These are phyloP conservation scores for Acleris cristana DNA, from an alignment of 2,888 invertebrate species.

Conservation along the genomic window DNA sequence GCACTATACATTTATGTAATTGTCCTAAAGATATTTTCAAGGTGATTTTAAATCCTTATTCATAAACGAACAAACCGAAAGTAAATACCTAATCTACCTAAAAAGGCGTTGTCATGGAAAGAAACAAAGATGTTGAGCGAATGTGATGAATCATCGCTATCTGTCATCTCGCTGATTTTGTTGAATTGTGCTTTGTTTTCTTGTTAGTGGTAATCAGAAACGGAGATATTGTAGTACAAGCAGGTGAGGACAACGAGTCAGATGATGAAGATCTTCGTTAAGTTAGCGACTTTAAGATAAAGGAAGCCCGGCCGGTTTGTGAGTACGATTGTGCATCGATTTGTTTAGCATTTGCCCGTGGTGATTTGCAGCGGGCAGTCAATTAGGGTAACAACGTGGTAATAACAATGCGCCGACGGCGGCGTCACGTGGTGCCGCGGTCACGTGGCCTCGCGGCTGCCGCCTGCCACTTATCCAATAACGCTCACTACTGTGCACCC, in stretches of 20 bases:
- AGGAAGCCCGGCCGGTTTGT: not conserved
- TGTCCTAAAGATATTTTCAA: too few species aligned
- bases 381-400: not conserved
- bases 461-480: slow-evolving; percentile 11
- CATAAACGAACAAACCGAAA: too few species aligned
- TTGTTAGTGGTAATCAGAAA: slow-evolving; percentile 1
- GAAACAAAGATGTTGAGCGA: too few species aligned
- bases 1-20: too few species aligned
- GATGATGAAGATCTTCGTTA: not conserved
- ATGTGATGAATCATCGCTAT: too few species aligned
- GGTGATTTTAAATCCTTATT: too few species aligned
- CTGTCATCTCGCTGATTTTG: not conserved
- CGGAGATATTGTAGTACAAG: not conserved
- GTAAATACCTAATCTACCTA: too few species aligned
- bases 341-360: slow-evolving; percentile 18
- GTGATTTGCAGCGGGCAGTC: slow-evolving; percentile 11
- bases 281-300: not conserved
- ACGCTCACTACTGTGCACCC: not conserved
- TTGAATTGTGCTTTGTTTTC: slow-evolving; percentile 7
- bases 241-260: not conserved
- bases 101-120: too few species aligned
- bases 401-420: slow-evolving; percentile 11
- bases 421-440: not conserved
- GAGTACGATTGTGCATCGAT: slow-evolving; percentile 4
- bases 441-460: not conserved